Conservation (phyloP, 2,888 invertebrate genomes). For the Synanthedon andrenaeformis region DNA sequence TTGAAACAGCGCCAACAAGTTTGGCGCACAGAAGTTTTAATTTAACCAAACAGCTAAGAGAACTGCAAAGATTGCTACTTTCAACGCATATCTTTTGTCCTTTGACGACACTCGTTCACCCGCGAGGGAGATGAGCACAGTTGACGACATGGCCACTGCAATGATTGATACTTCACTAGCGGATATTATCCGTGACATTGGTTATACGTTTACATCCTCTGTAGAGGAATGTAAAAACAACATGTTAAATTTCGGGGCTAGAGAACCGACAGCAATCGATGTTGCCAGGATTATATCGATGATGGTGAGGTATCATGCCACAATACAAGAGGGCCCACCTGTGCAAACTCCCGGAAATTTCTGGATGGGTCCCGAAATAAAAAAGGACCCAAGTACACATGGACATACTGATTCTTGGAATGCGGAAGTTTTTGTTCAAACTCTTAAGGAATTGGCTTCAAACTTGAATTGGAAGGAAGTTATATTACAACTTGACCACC, state of each 20-base stretch:
- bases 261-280: slow-evolving; percentile 85
- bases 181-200: slow-evolving; percentile 92
- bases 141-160: slow-evolving; percentile 71
- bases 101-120: slow-evolving; percentile 79
- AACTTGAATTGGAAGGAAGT: slow-evolving; percentile 94
- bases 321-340: slow-evolving; percentile 75
- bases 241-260: slow-evolving; percentile 82
- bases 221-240: slow-evolving; percentile 90
- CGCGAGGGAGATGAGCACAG: slow-evolving; percentile 73
- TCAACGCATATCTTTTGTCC: slow-evolving; percentile 89
- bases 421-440: slow-evolving; percentile 91
- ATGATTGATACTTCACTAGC: slow-evolving; percentile 84
- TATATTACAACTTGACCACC: slow-evolving; percentile 89
- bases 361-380: slow-evolving; percentile 70
- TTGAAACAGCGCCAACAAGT: slow-evolving; percentile 82
- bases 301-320: slow-evolving; percentile 86
- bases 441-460: slow-evolving; percentile 89
- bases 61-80: slow-evolving; percentile 87
- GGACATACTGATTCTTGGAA: slow-evolving; percentile 82
- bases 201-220: slow-evolving; percentile 87
- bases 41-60: slow-evolving; percentile 79
- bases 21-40: slow-evolving; percentile 73
- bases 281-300: slow-evolving; percentile 88
- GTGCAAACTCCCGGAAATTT: slow-evolving; percentile 76
- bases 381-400: slow-evolving; percentile 60